These are phyloP conservation scores for Cebidichthys violaceus DNA, from an alignment of 2,113 vertebrate genomes.

Conservation along the genomic window DNA sequence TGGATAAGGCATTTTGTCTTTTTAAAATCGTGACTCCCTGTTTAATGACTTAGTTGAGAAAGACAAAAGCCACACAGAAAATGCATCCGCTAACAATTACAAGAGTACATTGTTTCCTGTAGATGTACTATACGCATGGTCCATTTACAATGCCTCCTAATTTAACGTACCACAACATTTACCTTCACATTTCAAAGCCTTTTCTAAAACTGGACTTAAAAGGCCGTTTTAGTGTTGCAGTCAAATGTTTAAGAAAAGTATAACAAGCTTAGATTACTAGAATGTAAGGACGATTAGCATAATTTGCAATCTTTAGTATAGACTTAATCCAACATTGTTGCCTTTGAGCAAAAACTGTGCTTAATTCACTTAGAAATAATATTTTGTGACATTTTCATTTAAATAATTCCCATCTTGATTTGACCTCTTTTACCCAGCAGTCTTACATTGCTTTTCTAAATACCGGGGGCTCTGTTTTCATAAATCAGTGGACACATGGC, in stretches of 20 bases:
- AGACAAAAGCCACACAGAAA: constrained; percentile 6
- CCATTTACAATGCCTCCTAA: neutral
- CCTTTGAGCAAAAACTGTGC: constrained; percentile 3
- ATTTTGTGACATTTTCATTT: constrained; percentile 24
- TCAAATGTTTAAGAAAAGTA: constrained; percentile 2
- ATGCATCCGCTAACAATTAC: neutral
- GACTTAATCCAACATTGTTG: neutral
- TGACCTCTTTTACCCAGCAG: neutral
- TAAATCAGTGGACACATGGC: neutral
- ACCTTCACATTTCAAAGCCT: neutral
- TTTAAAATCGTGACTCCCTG: neutral
- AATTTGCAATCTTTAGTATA: neutral
- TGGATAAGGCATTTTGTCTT: neutral
- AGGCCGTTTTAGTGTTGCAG: neutral
- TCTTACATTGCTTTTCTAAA: neutral
- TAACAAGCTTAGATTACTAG: neutral
- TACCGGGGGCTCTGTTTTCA: neutral
- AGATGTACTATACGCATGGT: neutral
- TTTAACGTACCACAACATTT: neutral
- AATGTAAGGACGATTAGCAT: neutral
- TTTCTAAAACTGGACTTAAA: neutral
- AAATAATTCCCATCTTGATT: neutral
- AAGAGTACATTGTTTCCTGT: neutral
- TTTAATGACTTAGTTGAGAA: neutral
- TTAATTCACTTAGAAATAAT: constrained; percentile 7